Evolutionary conservation across 2,113 vertebrate species (phyloP).

Genomic region (Corydoras maculifer): DNA sequence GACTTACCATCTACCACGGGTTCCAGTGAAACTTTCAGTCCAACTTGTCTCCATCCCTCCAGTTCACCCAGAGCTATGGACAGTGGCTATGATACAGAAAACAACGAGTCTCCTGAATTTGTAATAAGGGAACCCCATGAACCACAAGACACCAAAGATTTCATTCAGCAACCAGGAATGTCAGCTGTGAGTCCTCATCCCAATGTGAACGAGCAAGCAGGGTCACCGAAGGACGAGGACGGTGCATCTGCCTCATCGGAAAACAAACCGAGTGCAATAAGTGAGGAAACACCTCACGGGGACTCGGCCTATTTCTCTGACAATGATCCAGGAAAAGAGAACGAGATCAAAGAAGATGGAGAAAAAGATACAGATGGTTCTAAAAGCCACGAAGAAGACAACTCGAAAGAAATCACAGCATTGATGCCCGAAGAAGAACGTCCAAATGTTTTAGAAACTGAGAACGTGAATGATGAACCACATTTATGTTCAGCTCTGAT

Average conservation of each 20-base stretch:
- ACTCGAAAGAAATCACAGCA: no score
- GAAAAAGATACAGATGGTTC: conserved; percentile 12
- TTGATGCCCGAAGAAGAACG: no score
- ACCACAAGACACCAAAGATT: conserved; percentile 56
- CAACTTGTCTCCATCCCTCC: conserved; percentile 52
- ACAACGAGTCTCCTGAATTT: conserved; percentile 91
- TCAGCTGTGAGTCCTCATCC: conserved; percentile 2
- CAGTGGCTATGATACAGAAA: conserved; percentile 95
- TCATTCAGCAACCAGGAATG: conserved; percentile 47
- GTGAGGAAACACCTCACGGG: conserved; percentile 77
- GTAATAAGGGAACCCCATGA: conserved; percentile 83
- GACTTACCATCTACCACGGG: conserved; percentile 74
- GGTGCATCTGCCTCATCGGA: no score
- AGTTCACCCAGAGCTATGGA: conserved; percentile 81
- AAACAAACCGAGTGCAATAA: conserved; percentile 31
- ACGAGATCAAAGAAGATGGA: conserved; percentile 57
- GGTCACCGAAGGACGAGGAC: no score
- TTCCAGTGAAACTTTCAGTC: conserved; percentile 71
- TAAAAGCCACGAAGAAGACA: conserved; percentile 17
- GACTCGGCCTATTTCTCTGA: conserved; percentile 97
- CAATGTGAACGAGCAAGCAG: conserved; percentile 40
- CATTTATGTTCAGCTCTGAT: no score
- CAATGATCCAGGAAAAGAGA: conserved; percentile 71
- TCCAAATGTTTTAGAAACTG: no score
- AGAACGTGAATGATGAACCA: no score